These are phyloP conservation scores for Dromas ardeola DNA, from an alignment of 2,113 vertebrate genomes.

Conservation along the genomic window DNA sequence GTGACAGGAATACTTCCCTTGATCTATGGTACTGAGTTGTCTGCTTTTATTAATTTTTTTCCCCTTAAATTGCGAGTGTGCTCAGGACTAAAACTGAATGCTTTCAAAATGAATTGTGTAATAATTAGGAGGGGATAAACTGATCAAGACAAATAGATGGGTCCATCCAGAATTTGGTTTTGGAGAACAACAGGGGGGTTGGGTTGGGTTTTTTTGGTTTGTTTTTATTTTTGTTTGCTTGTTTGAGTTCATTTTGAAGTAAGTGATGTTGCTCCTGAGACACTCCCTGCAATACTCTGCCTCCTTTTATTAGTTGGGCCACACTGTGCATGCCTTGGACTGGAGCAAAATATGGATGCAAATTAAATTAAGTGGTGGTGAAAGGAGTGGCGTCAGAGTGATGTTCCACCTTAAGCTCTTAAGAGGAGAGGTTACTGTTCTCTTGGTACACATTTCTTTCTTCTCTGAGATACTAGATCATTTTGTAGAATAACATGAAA, in stretches of 20 bases:
- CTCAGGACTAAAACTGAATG: not conserved
- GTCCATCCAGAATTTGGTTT: not conserved
- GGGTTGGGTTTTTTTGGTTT: not conserved
- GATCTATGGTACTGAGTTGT: not conserved
- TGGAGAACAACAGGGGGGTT: not conserved
- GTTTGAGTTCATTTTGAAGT: not conserved
- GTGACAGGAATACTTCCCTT: conserved; percentile 19
- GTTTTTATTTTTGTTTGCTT: not conserved
- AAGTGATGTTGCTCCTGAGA: not conserved
- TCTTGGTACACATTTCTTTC: not conserved
- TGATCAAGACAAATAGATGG: not conserved
- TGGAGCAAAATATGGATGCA: not conserved
- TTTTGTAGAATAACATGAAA: conserved; percentile 3
- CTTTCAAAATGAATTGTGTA: not conserved
- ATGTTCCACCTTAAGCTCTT: not conserved
- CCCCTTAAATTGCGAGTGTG: not conserved
- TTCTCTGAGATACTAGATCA: not conserved
- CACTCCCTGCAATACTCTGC: not conserved
- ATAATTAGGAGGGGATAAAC: not conserved
- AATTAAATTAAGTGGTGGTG: not conserved
- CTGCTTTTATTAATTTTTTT: not conserved
- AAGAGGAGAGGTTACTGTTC: not conserved
- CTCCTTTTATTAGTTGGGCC: not conserved
- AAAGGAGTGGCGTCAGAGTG: not conserved
- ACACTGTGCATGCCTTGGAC: not conserved